These are phyloP conservation scores for Cepaea nemoralis DNA, from an alignment of 1,140 invertebrate genomes.

Conservation along the genomic window DNA sequence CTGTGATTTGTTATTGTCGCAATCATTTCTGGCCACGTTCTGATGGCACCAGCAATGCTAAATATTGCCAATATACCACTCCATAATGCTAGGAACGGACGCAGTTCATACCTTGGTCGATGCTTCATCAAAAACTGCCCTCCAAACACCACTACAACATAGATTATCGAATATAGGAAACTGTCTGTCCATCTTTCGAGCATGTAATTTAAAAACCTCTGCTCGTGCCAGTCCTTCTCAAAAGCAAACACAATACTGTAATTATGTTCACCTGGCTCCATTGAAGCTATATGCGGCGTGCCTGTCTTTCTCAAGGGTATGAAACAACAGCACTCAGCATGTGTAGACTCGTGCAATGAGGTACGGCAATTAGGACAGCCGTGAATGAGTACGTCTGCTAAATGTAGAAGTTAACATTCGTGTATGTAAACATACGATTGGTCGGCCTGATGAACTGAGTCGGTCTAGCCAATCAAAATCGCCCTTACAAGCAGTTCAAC, in stretches of 20 bases:
- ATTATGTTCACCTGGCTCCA: slow-evolving; percentile 74
- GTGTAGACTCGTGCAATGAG: neutral
- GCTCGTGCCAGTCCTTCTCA: slow-evolving; percentile 91
- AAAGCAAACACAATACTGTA: slow-evolving; percentile 95
- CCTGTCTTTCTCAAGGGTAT: neutral
- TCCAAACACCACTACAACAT: slow-evolving; percentile 93
- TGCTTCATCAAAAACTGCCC: slow-evolving; percentile 93
- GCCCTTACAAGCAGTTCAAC: slow-evolving; percentile 14
- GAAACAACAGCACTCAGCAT: neutral
- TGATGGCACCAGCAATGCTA: slow-evolving; percentile 89
- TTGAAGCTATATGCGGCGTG: neutral
- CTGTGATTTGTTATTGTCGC: slow-evolving; percentile 89
- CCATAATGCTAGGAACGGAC: slow-evolving; percentile 89
- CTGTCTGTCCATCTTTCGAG: slow-evolving; percentile 92
- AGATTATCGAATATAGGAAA: slow-evolving; percentile 84
- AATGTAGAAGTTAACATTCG: neutral
- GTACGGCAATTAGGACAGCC: neutral
- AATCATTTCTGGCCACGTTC: slow-evolving; percentile 78
- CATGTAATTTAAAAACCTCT: slow-evolving; percentile 93
- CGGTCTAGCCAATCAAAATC: slow-evolving; percentile 48
- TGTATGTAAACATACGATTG: slow-evolving; percentile 46
- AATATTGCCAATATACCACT: slow-evolving; percentile 92
- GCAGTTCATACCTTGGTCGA: slow-evolving; percentile 87
- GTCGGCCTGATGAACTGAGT: slow-evolving; percentile 56
- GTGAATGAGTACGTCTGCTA: slow-evolving; percentile 5